Evolutionary conservation across 2,888 invertebrate genomes (phyloP), one percentile per base, ranked within the genome.

Genomic region (Lepidocyrtoides sp.): DNA sequence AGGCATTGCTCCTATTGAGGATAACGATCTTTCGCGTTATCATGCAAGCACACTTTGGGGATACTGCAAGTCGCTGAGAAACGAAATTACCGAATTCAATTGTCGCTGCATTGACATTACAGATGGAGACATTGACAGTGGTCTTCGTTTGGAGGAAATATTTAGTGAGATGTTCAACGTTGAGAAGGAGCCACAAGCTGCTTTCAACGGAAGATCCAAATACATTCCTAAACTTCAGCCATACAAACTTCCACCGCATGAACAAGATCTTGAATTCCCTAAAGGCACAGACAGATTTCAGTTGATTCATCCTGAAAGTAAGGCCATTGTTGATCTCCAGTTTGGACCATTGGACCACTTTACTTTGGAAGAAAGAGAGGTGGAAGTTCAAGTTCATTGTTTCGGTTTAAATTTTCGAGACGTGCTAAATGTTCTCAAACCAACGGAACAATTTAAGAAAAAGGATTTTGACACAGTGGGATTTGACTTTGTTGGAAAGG

Each of bases 361-460:
- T 14, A 26, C 5, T 4, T 32, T 92, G 48, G 54, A 32, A 5
- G 79, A 69, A 0, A 23, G 66, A 0, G 85, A 92, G 17, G 75
- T 92, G 2, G 92, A 92, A 60, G 44, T 91, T 17, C 69, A 75
- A 12, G 81, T 92, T 4, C 88, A 88, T 32, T 54, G 84, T 5
- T 92, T 66, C 26, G 91, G 91, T 12, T 51, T 92, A 0, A 92
- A 92, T 41, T 92, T 92, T 23, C 60, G 90, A 5, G 92, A 92
- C 44, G 69, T 92, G 3, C 79, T 92, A 7, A 88, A 69, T 23
- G 79, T 92, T 1, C 20, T 92, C 10, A 92, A 92, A 36, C 92
- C 92, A 7, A 48, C 72, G 4, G 83, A 72, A 14, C 44, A 90
- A 20, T 92, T 92, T 60, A 72, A 79, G 4, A 3, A 54, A n/a